A percentile compares a stretch with the other conserved stretches of the same genome.
Evolutionary conservation across 2,113 vertebrate genomes (phyloP).

Genomic region (Sula dactylatra): DNA sequence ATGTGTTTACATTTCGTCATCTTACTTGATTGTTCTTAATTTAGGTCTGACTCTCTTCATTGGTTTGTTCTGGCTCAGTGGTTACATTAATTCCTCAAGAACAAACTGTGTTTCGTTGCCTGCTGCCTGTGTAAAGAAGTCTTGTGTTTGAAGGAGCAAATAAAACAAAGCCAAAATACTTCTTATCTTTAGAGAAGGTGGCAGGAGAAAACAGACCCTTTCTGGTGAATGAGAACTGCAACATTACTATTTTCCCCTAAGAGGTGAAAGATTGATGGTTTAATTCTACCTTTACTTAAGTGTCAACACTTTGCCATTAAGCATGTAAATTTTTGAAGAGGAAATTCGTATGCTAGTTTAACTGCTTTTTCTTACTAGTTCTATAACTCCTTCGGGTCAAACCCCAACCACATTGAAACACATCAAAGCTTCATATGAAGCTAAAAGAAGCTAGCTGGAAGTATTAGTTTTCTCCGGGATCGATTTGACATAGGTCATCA

Average conservation of each 20-base stretch:
- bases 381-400: neutral
- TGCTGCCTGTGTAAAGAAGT: neutral
- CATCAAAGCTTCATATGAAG: neutral
- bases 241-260: neutral
- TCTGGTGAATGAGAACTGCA: neutral
- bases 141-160: neutral
- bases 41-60: neutral
- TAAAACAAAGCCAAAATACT: neutral
- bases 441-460: neutral
- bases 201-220: neutral
- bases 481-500: neutral
- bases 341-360: neutral
- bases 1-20: neutral
- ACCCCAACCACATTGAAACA: neutral
- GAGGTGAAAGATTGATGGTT: neutral
- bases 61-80: neutral
- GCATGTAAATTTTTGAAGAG: neutral
- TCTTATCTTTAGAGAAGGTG: neutral
- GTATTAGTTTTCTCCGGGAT: neutral
- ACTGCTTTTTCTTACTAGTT: neutral
- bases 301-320: neutral
- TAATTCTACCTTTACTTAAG: neutral
- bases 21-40: neutral
- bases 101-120: neutral
- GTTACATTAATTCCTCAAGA: neutral